Evolutionary conservation across 2,113 vertebrate species (phyloP), one percentile per base, ranked within the genome.

Genomic region (Sturnira hondurensis): DNA sequence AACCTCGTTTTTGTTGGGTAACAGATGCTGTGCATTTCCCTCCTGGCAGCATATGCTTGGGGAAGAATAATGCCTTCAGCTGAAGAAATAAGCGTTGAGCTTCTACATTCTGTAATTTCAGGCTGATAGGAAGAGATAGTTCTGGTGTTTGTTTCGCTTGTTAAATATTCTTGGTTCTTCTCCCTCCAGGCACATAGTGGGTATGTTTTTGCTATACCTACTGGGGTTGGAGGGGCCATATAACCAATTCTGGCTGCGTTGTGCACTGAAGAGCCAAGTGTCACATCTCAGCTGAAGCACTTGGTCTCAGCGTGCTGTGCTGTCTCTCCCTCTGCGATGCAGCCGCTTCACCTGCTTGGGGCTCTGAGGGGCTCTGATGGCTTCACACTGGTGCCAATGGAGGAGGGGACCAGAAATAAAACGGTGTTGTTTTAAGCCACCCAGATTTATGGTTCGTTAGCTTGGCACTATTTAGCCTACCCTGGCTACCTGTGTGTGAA

Each of bases 51-150:
- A 54, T 68, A n/a, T n/a, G 36, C 41, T 52, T 86, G n/a, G 6
- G 54, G 82, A 81, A 67, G 16, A 76, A 31, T 4, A 45, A 41
- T 67, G 65, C 36, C 33, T 93, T 70, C 16, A 12, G 43, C 8
- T 36, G 8, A 82, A 77, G 31, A 87, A 81, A 56, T 54, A 12
- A 78, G 20, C 26, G 6, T 16, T 54, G 54, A 45, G 61, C 76
- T 43, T 70, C 10, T 68, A 91, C 41, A 56, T n/a, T n/a, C 58
- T 41, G 54, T 52, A 36, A 70, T 87, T 87, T 91, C 43, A 84
- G 58, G 31, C 24, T 41, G 70, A 17, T 70, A 43, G 24, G 26
- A 71, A 65, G 68, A 88, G 31, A 78, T 61, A 63, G 0, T 41
- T 94, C 12, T 54, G n/a, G 20, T 8, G 9, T 78, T 58, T 74